A percentile compares a stretch with the other conserved stretches of the same genome.
These are phyloP conservation scores for Leuctra nigra DNA, from an alignment of 2,888 invertebrate genomes.

Conservation along the genomic window DNA sequence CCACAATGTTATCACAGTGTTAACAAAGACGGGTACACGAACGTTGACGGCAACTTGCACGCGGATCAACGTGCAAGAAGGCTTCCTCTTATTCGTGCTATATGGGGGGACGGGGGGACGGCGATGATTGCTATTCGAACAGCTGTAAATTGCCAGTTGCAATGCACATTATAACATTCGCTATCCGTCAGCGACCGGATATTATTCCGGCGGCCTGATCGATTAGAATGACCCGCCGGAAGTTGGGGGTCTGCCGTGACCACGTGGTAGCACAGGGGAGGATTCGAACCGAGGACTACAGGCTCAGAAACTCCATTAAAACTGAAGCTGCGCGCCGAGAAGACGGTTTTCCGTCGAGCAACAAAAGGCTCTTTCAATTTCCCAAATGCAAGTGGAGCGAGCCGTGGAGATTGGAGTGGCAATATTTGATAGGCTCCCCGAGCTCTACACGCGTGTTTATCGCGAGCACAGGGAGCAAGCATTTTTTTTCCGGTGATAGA, in stretches of 20 bases:
- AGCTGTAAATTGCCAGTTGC: too few species aligned
- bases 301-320: not conserved
- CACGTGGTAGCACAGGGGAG: too few species aligned
- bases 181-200: not conserved
- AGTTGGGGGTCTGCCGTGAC: not conserved
- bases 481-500: not conserved
- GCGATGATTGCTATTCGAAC: too few species aligned
- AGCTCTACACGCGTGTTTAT: constrained; percentile 1
- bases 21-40: too few species aligned
- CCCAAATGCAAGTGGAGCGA: not conserved
- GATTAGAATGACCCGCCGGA: not conserved
- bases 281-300: too few species aligned
- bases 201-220: not conserved
- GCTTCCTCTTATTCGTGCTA: too few species aligned
- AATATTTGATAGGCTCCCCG: not conserved
- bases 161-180: too few species aligned
- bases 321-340: too few species aligned
- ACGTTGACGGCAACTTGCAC: too few species aligned
- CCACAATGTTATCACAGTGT: too few species aligned
- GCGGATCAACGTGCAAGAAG: too few species aligned
- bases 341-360: not conserved
- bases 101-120: too few species aligned
- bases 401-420: constrained; percentile 1
- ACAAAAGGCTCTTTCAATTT: constrained; percentile 4
- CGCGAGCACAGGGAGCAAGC: not conserved